Percentiles rank a stretch among this genome's conserved stretches.
Conservation (phyloP, 1,140 invertebrate species). For the Pectinophora gossypiella region DNA sequence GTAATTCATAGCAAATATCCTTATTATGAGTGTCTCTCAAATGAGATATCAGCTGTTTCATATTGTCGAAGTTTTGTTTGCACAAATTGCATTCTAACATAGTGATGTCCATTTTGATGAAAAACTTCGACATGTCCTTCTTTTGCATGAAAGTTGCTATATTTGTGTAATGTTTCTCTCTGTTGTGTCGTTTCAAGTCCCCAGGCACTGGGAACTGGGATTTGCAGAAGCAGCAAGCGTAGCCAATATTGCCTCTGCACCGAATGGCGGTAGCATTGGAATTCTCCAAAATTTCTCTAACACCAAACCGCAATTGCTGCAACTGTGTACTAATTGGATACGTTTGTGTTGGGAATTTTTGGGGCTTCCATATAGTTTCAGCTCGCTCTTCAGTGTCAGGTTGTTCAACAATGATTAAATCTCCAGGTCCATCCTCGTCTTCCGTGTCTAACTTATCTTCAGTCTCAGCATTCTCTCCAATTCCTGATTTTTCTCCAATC, state of each 20-base stretch:
- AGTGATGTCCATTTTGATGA: slow-evolving; percentile 13
- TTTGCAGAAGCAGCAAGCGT: slow-evolving; percentile 19
- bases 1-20: slow-evolving; percentile 23
- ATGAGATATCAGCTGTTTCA: slow-evolving; percentile 19
- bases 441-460: too few relatives aligned
- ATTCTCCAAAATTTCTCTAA: not conserved
- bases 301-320: too few relatives aligned
- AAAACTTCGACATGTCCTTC: not conserved
- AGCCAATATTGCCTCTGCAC: not conserved
- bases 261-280: not conserved
- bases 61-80: not conserved
- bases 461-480: too few relatives aligned
- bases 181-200: slow-evolving; percentile 25
- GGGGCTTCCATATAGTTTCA: too few relatives aligned
- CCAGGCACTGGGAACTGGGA: slow-evolving; percentile 10
- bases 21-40: slow-evolving; percentile 23
- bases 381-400: too few relatives aligned
- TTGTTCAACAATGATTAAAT: too few relatives aligned
- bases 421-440: too few relatives aligned
- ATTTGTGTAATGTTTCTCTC: not conserved
- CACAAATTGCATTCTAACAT: slow-evolving; percentile 14
- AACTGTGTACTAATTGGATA: too few relatives aligned
- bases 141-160: not conserved
- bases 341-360: too few relatives aligned
- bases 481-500: too few relatives aligned